Base-by-base conservation (phyloP, 2,797 vertebrate species). In the Melanotaenia trifasciata region DNA sequence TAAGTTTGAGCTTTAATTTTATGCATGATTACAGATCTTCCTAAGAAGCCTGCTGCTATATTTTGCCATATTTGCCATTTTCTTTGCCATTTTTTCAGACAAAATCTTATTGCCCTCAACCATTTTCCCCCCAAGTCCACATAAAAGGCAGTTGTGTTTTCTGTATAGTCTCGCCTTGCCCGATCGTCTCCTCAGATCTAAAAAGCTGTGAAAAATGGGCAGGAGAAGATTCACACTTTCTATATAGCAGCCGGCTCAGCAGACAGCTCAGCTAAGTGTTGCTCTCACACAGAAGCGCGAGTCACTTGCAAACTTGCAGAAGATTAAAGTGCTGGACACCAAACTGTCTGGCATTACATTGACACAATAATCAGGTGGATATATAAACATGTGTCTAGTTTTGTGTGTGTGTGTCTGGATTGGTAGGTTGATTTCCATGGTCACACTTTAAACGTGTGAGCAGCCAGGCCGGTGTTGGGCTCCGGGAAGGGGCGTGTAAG, bases 401-500 rank as follows among this genome's bases (percentile, higher is more conserved):
- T 18, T 53, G 53, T 69, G 35, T 77, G 38, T 59, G 26, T 33
- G 53, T 69, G 33, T 64, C 59, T 67, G n/a, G 20, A 38, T 78
- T 28, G 58, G 45, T 32, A 72, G 58, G n/a, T 60, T 74, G 30
- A 43, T 77, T 51, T 67, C 50, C 51, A 68, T 76, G 65, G 50
- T 20, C 43, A 16, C 40, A 63, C 64, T 72, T 64, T 63, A 76
- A 68, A 60, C 10, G 30, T 76, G 73, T 54, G 71, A 65, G 65
- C 75, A 53, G 64, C 45, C 67, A 38, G 54, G 33, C 63, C 71
- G 58, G 67, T 8, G 14, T 64, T 69, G 62, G 63, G 73, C 66
- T 83, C 18, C 68, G 64, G 61, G 68, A 71, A 65, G 75, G 79
- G 70, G 66, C 69, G 75, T 72, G 67, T 36, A 18, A 58, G 11